Evolutionary conservation across 2,888 invertebrate genomes (phyloP).

Genomic region (Odontomyia ornata): DNA sequence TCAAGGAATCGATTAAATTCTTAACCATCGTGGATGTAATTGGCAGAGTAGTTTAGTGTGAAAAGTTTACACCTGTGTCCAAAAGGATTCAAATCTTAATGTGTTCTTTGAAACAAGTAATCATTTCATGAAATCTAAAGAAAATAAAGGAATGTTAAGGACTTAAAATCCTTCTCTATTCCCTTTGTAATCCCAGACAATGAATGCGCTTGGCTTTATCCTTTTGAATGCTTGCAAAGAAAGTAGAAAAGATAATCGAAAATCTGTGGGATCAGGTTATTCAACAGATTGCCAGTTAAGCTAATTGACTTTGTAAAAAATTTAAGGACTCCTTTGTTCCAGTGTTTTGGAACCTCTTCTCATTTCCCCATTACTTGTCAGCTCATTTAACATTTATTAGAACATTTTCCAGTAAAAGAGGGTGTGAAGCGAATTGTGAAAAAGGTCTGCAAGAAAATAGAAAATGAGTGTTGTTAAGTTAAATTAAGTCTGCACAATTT

Average conservation of each 20-base stretch:
- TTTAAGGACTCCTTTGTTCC: not conserved
- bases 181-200: not conserved
- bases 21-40: no score
- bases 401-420: slow-evolving; percentile 22
- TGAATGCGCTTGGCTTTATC: not conserved
- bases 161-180: not conserved
- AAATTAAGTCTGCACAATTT: no score
- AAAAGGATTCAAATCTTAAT: no score
- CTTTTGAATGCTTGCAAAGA: not conserved
- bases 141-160: no score
- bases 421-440: slow-evolving; percentile 10
- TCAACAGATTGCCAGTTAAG: slow-evolving; percentile 46
- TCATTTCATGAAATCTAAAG: no score
- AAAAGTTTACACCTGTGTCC: no score
- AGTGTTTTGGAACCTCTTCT: slow-evolving; percentile 1
- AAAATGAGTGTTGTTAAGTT: no score
- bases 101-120: no score
- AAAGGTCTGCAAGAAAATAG: not conserved
- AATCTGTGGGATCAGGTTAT: not conserved
- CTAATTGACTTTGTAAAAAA: slow-evolving; percentile 39
- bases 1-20: no score
- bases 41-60: no score
- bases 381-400: slow-evolving; percentile 47
- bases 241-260: not conserved
- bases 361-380: slow-evolving; percentile 24